Conservation (phyloP, 2,888 invertebrate species). For the Standfussiana lucernea region DNA sequence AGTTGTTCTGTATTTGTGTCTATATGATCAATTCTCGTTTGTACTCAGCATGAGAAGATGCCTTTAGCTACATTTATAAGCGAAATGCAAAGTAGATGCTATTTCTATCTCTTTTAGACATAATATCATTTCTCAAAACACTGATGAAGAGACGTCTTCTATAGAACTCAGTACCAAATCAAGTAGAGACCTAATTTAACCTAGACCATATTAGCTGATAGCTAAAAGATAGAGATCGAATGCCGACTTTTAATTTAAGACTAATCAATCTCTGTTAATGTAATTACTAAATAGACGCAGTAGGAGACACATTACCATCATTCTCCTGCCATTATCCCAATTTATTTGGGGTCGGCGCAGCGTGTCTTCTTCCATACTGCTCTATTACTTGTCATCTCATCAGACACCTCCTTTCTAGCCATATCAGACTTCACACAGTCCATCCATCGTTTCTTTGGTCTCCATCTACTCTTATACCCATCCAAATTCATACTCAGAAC, state of each 20-base stretch:
- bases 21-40: not conserved
- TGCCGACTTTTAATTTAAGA: not conserved
- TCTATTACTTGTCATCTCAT: no score
- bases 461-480: no score
- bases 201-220: conserved; percentile 6
- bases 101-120: not conserved
- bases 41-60: not conserved
- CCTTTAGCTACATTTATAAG: not conserved
- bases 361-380: no score
- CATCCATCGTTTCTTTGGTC: no score
- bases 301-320: not conserved
- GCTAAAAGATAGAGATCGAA: conserved; percentile 15
- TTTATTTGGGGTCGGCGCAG: no score
- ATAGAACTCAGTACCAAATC: not conserved
- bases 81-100: not conserved
- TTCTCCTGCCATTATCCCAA: no score
- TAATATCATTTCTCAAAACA: not conserved
- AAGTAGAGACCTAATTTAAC: not conserved
- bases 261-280: conserved; percentile 1
- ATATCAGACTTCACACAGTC: no score
- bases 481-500: no score
- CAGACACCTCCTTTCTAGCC: no score
- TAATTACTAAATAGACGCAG: conserved; percentile 27
- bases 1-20: no score
- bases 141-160: not conserved